Base-by-base conservation (phyloP, 1,140 invertebrate genomes). In the Papilio polyxenes region DNA sequence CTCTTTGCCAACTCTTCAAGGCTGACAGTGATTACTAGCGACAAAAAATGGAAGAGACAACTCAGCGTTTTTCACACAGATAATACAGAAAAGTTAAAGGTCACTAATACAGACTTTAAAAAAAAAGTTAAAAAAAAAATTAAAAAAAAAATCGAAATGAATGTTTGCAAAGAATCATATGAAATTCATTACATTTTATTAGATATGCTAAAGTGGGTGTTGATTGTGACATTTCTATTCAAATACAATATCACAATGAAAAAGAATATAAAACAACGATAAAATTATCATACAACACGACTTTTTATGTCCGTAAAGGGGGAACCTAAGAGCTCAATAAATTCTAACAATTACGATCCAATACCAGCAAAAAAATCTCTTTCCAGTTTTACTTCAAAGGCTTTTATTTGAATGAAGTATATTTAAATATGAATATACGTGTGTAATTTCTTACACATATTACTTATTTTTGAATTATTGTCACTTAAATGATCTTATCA, bases 201-300 rank as follows among this genome's bases (percentile, higher is more conserved):
- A 7, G 8, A 76, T 37, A 53, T 53, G 23, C n/a, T 4, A 53
- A 20, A 23, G 3, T 20, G 48, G 3, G 23, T 77, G 48, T 77
- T 77, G n/a, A 77, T 53, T 77, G 49, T 53, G 23, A 77, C 75
- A 77, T 77, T 77, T 51, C 44, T 77, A 77, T 51, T 51, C 75
- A 77, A 53, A 53, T 77, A 77, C 75, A 53, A 15, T 53, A 53
- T 77, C 44, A 49, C 20, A 53, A 3, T 53, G 49, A 7, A 15
- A 20, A 31, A 77, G 75, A 53, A 77, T 77, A 53, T 77, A 77
- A 77, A 77, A 77, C n/a, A 77, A 49, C 75, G 48, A 77, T 77
- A 77, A 77, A 77, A 77, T 77, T 77, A 77, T 31, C 75, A 77
- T 77, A 77, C 15, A 77, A 77, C 75, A 51, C 20, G 75, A 51